These are phyloP conservation scores for Catharus minimus DNA, from an alignment of 2,113 vertebrate species.

Conservation along the genomic window DNA sequence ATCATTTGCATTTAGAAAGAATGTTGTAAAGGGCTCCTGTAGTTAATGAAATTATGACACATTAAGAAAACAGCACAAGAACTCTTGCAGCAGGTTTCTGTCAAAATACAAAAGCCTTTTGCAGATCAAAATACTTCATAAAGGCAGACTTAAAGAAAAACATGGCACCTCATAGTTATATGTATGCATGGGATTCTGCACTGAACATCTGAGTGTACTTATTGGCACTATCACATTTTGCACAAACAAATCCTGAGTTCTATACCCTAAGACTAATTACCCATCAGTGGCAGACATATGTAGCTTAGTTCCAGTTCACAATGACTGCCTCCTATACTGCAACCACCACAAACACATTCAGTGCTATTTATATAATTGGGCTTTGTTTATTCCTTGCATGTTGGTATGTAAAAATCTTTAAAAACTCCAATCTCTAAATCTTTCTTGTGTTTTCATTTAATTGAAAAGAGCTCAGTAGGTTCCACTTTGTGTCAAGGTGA, in stretches of 20 bases:
- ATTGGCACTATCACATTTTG: neutral
- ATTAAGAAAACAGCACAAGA: constrained; percentile 18
- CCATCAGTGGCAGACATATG: neutral
- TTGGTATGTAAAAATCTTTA: neutral
- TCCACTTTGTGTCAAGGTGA: neutral
- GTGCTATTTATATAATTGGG: neutral
- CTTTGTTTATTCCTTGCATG: neutral
- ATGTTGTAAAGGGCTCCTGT: constrained; percentile 95
- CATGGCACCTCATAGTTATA: neutral
- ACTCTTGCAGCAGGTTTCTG: neutral
- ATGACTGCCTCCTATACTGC: neutral
- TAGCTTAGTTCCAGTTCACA: neutral
- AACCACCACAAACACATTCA: neutral
- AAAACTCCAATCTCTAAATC: neutral
- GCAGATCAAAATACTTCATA: neutral
- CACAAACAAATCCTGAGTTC: neutral
- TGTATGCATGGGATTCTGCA: neutral
- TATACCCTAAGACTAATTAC: neutral
- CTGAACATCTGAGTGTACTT: neutral
- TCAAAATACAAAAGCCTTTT: neutral
- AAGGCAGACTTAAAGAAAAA: neutral
- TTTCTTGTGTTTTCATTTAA: neutral
- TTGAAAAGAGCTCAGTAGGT: neutral
- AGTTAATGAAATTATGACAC: constrained; percentile 26
- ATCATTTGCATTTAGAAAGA: constrained; percentile 90